These are phyloP conservation scores for Neopelma chrysocephalum DNA, from an alignment of 2,797 vertebrate species.

Conservation along the genomic window DNA sequence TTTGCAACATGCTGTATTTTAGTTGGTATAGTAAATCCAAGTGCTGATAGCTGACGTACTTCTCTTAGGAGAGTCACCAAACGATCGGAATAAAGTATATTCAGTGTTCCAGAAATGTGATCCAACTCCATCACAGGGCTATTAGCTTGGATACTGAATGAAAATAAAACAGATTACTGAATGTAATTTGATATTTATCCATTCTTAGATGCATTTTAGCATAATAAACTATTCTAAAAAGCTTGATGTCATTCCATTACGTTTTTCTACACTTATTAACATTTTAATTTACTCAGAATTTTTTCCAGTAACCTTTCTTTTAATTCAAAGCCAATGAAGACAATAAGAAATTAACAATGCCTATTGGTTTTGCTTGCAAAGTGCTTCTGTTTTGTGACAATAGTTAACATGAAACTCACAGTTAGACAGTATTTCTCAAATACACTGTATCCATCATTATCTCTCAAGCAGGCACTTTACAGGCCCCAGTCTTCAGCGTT, in stretches of 20 bases:
- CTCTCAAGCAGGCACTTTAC: neutral
- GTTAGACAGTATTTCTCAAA: neutral
- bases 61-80: slow-evolving; percentile 90
- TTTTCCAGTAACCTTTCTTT: neutral
- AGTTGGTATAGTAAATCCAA: slow-evolving; percentile 91
- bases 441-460: neutral
- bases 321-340: neutral
- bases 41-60: slow-evolving; percentile 91
- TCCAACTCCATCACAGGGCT: slow-evolving; percentile 94
- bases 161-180: slow-evolving; percentile 20
- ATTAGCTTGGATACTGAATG: slow-evolving; percentile 87
- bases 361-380: neutral
- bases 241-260: neutral
- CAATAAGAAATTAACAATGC: neutral
- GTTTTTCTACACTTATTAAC: neutral
- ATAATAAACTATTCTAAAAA: neutral
- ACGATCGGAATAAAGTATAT: slow-evolving; percentile 94
- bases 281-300: neutral
- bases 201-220: neutral
- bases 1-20: slow-evolving; percentile 89
- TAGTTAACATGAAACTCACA: neutral
- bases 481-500: neutral
- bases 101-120: slow-evolving; percentile 85
- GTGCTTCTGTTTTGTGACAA: neutral
- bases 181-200: neutral